phyloP scores from a whole-genome alignment of 2,797 vertebrate species.

The Danionella dracula region DNA sequence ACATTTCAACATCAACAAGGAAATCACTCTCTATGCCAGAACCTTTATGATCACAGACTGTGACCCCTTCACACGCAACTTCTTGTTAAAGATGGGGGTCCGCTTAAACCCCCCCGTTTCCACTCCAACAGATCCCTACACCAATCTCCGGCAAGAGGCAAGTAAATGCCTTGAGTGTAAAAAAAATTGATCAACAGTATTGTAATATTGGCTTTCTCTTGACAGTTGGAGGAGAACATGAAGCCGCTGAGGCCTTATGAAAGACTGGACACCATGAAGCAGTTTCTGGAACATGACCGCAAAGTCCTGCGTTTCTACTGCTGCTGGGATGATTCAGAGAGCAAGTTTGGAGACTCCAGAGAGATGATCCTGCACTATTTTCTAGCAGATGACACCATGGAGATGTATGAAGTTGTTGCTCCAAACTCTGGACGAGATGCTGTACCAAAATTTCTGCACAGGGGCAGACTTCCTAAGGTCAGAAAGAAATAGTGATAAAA shows the following conservation, averaged over 20 bases:
- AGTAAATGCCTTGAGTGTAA: conserved; percentile 16
- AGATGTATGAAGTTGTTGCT: conserved; percentile 74
- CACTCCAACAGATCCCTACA: conserved; percentile 79
- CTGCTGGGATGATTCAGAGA: conserved; percentile 78
- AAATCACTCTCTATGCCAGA: conserved; percentile 75
- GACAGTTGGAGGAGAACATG: conserved; percentile 65
- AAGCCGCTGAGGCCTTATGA: conserved; percentile 79
- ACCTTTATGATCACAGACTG: conserved; percentile 79
- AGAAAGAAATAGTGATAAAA: conserved; percentile 19
- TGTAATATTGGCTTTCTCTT: neutral
- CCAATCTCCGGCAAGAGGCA: conserved; percentile 69
- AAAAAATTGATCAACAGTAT: neutral
- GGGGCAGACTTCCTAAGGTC: conserved; percentile 88
- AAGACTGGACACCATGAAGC: conserved; percentile 69
- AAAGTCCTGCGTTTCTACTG: conserved; percentile 85
- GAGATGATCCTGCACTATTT: conserved; percentile 82
- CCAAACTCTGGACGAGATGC: conserved; percentile 72
- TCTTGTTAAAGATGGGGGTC: conserved; percentile 79
- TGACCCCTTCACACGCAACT: conserved; percentile 80
- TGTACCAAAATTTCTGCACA: conserved; percentile 72
- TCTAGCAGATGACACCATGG: conserved; percentile 83
- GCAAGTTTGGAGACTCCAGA: conserved; percentile 59
- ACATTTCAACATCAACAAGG: conserved; percentile 81
- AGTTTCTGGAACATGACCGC: conserved; percentile 80
- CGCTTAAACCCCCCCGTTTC: conserved; percentile 60